These are phyloP conservation scores for Polypterus senegalus DNA, from an alignment of 2,113 vertebrate species.

Conservation along the genomic window DNA sequence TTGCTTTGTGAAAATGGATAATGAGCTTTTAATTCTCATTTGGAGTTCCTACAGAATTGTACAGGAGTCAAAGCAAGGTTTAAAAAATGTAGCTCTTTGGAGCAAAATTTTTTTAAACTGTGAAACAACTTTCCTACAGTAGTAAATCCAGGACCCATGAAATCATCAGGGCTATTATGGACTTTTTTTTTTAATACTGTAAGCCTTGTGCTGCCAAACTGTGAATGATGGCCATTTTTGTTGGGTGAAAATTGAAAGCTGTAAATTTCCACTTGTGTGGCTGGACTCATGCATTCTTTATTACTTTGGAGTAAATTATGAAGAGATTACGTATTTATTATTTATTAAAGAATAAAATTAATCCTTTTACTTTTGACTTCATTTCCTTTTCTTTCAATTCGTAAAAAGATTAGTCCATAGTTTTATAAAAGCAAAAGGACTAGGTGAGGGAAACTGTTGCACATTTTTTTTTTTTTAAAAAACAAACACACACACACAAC, in stretches of 20 bases:
- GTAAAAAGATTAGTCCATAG: too few relatives aligned
- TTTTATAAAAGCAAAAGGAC: too few relatives aligned
- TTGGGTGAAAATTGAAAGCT: constrained; percentile 7
- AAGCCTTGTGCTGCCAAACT: constrained; percentile 56
- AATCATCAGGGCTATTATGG: constrained; percentile 36
- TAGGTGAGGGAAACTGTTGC: too few relatives aligned
- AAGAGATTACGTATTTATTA: constrained; percentile 85
- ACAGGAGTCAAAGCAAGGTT: constrained; percentile 16
- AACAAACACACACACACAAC: too few relatives aligned
- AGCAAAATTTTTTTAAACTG: constrained; percentile 54
- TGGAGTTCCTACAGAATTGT: background rate
- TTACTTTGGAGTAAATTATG: constrained; percentile 24
- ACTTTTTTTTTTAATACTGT: constrained; percentile 39
- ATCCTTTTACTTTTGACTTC: too few relatives aligned
- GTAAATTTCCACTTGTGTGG: constrained; percentile 49
- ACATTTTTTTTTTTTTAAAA: too few relatives aligned
- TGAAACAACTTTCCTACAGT: constrained; percentile 45
- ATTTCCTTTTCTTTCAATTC: too few relatives aligned
- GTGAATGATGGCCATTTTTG: constrained; percentile 61
- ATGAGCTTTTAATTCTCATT: constrained; percentile 16
- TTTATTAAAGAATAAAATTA: constrained; percentile 35
- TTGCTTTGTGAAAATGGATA: constrained; percentile 36
- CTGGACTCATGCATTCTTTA: constrained; percentile 70
- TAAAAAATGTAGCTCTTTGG: constrained; percentile 39
- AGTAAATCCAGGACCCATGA: constrained; percentile 28